Evolutionary conservation across 2,888 invertebrate genomes (phyloP).

Genomic region (Pollenia griseotomentosa): DNA sequence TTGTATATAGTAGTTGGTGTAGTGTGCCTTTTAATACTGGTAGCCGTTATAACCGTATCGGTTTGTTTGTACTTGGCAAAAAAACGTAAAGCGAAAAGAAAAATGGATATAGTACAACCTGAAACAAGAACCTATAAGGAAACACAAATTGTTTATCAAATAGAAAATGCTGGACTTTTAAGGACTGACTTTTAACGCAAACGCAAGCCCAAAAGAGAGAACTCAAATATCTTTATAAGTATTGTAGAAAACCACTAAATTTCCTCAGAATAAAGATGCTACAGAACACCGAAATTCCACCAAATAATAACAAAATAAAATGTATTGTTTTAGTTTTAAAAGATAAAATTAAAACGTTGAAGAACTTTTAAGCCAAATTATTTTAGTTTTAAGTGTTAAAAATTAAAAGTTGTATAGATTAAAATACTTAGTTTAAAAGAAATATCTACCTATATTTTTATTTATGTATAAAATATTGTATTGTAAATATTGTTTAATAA

Average conservation of each 20-base stretch:
- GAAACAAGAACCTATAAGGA: constrained; percentile 93
- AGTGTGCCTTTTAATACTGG: constrained; percentile 84
- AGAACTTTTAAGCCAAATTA: constrained; percentile 63
- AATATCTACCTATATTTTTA: constrained; percentile 18
- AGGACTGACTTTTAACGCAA: constrained; percentile 88
- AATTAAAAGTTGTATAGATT: constrained; percentile 15
- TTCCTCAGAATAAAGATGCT: constrained; percentile 70
- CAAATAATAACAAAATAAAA: constrained; percentile 60
- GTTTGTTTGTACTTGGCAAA: constrained; percentile 85
- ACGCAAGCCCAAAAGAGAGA: background rate
- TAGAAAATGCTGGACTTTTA: constrained; percentile 92
- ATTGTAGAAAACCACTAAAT: background rate
- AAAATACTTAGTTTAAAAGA: no score
- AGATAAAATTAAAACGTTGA: constrained; percentile 48
- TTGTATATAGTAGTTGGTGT: constrained; percentile 84
- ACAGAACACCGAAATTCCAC: constrained; percentile 71
- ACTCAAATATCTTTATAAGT: constrained; percentile 41
- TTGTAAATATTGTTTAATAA: constrained; percentile 20
- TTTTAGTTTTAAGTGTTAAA: constrained; percentile 54
- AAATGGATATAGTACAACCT: constrained; percentile 90
- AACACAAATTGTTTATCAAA: constrained; percentile 93
- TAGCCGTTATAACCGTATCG: constrained; percentile 84
- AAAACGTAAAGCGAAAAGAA: constrained; percentile 86
- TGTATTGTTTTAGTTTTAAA: constrained; percentile 25
- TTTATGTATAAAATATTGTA: constrained; percentile 21